A percentile compares a stretch with the other conserved stretches of the same genome.
phyloP scores from a whole-genome alignment of 2,888 invertebrate species.

The Danaus chrysippus region DNA sequence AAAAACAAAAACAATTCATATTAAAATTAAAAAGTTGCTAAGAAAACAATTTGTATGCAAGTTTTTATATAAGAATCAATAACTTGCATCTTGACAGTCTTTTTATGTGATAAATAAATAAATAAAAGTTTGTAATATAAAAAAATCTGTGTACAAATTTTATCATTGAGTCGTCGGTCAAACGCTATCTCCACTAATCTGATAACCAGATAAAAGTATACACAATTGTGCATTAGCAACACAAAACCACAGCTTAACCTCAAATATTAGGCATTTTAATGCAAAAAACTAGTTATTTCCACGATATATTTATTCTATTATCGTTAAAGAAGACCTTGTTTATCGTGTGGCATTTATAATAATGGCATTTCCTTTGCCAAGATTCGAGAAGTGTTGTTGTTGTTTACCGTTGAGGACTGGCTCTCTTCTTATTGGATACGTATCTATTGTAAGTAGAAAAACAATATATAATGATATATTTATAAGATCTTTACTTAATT shows the following conservation, averaged over 20 bases:
- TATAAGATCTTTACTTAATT: no score
- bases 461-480: neutral
- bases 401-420: constrained; percentile 57
- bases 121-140: neutral
- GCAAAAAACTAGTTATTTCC: neutral
- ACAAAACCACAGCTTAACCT: neutral
- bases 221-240: constrained; percentile 6
- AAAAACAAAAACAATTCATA: no score
- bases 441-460: constrained; percentile 56
- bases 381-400: constrained; percentile 54
- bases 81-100: no score
- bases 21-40: no score
- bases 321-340: constrained; percentile 12
- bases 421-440: constrained; percentile 61
- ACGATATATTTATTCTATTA: constrained; percentile 9
- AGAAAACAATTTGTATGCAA: no score
- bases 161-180: constrained; percentile 13
- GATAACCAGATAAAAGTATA: constrained; percentile 23
- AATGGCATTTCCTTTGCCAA: constrained; percentile 46
- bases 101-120: no score
- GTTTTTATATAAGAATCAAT: no score
- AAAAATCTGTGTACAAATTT: constrained; percentile 1
- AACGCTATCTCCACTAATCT: constrained; percentile 21
- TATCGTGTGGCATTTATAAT: constrained; percentile 14
- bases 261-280: no score